Conservation (phyloP, 2,113 vertebrate genomes). For the Phocoena phocoena region DNA sequence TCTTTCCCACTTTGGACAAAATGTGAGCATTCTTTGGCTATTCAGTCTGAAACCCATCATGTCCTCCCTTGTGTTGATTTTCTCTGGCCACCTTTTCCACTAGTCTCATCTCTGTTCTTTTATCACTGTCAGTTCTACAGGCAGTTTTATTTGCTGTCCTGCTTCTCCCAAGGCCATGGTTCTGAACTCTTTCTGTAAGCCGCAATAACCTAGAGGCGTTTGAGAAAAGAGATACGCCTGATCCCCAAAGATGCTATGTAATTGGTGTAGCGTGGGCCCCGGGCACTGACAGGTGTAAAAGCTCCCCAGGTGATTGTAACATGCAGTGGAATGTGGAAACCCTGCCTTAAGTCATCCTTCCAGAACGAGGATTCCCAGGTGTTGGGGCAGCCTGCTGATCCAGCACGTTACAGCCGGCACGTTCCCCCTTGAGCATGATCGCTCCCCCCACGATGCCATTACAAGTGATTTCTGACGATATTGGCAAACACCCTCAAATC, state of each 20-base stretch:
- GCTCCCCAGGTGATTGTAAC: neutral
- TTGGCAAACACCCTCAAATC: neutral
- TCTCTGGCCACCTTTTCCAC: neutral
- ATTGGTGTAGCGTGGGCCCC: neutral
- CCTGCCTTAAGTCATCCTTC: neutral
- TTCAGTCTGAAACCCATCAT: neutral
- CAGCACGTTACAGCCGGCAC: neutral
- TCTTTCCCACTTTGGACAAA: neutral
- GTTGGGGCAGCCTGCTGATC: neutral
- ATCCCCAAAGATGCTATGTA: neutral
- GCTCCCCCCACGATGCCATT: neutral
- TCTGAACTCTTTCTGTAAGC: neutral
- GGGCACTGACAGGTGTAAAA: neutral
- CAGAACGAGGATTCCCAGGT: neutral
- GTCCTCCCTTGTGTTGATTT: neutral
- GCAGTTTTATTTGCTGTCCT: neutral
- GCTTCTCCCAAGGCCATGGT: neutral
- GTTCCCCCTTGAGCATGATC: rapidly evolving
- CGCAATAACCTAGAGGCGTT: neutral
- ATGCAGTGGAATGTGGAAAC: neutral
- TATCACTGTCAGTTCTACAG: neutral
- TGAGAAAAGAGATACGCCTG: neutral
- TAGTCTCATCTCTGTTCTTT: neutral
- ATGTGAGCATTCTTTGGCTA: neutral
- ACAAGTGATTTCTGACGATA: neutral